A percentile compares a stretch with the other conserved stretches of the same genome.
Evolutionary conservation across 2,797 vertebrate genomes (phyloP).

Genomic region (Phataginus tetradactyla): DNA sequence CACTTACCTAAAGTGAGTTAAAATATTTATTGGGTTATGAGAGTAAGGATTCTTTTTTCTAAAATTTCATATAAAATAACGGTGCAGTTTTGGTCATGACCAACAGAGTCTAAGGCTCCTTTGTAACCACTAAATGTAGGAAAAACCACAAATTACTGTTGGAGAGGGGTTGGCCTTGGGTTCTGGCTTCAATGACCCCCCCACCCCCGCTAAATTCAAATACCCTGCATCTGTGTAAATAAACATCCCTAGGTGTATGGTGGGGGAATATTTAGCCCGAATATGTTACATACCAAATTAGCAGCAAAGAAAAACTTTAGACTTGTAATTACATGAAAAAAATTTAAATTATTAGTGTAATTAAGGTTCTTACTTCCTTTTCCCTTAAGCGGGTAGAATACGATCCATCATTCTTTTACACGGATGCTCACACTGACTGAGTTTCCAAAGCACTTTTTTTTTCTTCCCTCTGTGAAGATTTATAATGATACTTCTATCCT

Average conservation of each 20-base stretch:
- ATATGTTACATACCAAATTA: conserved; percentile 85
- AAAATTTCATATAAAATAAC: conserved; percentile 87
- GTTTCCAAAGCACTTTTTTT: not conserved
- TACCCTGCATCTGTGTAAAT: conserved; percentile 92
- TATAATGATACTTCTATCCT: conserved; percentile 44
- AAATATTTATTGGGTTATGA: conserved; percentile 89
- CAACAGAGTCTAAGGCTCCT: conserved; percentile 92
- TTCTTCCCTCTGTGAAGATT: not conserved
- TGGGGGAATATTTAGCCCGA: conserved; percentile 83
- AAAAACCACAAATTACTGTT: conserved; percentile 96
- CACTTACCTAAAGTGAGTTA: conserved; percentile 84
- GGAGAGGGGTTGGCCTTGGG: conserved; percentile 89
- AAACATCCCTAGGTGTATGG: conserved; percentile 86
- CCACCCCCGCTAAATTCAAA: conserved; percentile 84
- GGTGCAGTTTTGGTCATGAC: conserved; percentile 87
- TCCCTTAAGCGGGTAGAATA: conserved; percentile 36
- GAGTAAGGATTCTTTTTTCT: conserved; percentile 88
- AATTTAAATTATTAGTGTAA: conserved; percentile 68
- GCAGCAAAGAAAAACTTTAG: conserved; percentile 78
- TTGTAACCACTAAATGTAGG: conserved; percentile 92
- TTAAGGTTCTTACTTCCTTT: conserved; percentile 74
- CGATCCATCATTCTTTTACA: conserved; percentile 22
- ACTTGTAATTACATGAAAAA: conserved; percentile 80
- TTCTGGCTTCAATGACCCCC: conserved; percentile 85
- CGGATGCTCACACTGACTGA: not conserved